Conservation (phyloP, 2,113 vertebrate genomes). For the Archocentrus centrarchus region DNA sequence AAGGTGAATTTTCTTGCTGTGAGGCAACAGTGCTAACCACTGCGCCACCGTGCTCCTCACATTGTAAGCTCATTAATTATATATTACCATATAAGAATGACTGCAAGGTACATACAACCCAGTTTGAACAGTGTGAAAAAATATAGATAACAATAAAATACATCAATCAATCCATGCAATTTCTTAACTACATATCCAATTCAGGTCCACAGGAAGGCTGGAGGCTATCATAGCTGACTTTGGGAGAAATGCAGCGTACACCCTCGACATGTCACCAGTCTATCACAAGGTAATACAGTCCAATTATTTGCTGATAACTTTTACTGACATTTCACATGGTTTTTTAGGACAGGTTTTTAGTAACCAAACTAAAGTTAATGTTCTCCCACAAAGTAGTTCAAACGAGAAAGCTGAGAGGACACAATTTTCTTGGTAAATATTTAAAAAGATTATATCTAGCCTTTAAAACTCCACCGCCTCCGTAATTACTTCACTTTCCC, state of each 20-base stretch:
- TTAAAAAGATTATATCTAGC: background rate
- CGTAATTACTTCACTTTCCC: background rate
- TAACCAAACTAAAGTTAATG: background rate
- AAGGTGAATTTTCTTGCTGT: no score
- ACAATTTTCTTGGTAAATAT: background rate
- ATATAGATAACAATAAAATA: no score
- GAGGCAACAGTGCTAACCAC: no score
- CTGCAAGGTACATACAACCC: no score
- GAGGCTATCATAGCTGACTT: background rate
- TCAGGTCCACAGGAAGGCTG: background rate
- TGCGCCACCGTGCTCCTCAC: no score
- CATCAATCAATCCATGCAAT: background rate
- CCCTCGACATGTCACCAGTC: background rate
- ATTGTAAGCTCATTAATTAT: background rate
- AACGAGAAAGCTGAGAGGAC: background rate
- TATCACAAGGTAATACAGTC: background rate
- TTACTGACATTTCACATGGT: background rate
- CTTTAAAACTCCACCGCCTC: background rate
- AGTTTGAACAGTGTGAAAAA: no score
- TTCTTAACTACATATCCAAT: background rate
- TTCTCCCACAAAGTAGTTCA: background rate
- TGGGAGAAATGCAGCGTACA: background rate
- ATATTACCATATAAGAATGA: background rate
- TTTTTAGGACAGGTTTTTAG: background rate
- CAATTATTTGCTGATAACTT: background rate